Conservation (phyloP, 2,113 vertebrate genomes). For the Indicator maculatus region DNA sequence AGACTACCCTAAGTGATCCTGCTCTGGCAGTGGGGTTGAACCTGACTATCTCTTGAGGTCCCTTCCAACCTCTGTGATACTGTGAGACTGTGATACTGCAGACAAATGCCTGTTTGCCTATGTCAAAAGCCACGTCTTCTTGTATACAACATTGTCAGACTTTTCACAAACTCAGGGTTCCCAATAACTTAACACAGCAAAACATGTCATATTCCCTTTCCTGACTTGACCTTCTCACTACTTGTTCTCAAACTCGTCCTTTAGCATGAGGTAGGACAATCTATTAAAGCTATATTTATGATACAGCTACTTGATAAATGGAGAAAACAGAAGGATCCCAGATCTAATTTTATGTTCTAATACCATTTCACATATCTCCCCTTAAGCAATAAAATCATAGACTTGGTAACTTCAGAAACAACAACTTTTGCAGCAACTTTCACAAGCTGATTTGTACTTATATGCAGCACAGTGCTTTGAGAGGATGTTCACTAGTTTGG, state of each 20-base stretch:
- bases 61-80: no score
- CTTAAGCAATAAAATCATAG: background rate
- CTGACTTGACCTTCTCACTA: background rate
- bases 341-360: background rate
- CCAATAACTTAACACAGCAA: background rate
- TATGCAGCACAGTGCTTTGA: background rate
- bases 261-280: background rate
- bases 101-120: background rate
- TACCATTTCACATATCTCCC: background rate
- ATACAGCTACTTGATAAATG: background rate
- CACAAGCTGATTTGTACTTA: background rate
- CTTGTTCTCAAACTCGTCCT: background rate
- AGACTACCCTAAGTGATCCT: no score
- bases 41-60: no score
- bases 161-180: background rate
- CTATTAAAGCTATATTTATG: background rate
- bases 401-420: background rate
- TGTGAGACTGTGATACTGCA: no score
- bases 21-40: no score
- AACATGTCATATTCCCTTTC: background rate
- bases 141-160: background rate
- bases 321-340: background rate
- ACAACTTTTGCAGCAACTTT: background rate
- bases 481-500: background rate
- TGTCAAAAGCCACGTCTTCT: background rate